These are phyloP conservation scores for Sylvilagus floridanus DNA, from an alignment of 2,797 vertebrate species.

Conservation along the genomic window DNA sequence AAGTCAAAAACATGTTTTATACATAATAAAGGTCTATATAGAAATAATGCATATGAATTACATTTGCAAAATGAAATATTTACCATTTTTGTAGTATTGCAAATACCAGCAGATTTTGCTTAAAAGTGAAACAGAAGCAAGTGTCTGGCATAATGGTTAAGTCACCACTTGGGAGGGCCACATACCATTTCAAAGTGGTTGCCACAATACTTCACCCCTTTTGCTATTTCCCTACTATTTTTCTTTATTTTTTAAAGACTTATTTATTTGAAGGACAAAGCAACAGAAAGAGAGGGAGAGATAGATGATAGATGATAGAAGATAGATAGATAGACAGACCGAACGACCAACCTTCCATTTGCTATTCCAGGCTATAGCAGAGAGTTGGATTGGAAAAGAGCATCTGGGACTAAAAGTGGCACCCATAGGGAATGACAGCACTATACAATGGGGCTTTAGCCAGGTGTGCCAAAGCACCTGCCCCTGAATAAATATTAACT, in stretches of 20 bases:
- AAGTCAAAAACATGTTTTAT: slow-evolving; percentile 1
- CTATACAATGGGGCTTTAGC: no score
- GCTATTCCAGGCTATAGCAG: no score
- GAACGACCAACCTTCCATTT: no score
- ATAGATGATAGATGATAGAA: no score
- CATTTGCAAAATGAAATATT: not conserved
- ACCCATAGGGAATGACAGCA: no score
- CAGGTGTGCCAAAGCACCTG: no score
- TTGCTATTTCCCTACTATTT: not conserved
- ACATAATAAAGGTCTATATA: not conserved
- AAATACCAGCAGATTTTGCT: not conserved
- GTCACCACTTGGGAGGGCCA: not conserved
- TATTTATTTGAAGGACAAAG: no score
- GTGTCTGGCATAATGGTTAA: no score
- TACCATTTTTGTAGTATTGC: not conserved
- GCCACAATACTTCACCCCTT: not conserved
- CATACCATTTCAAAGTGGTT: not conserved
- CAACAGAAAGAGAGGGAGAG: no score
- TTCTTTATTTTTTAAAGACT: not conserved
- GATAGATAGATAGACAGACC: no score
- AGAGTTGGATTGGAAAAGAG: no score
- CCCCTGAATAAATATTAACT: not conserved
- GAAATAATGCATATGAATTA: not conserved
- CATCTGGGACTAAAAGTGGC: no score
- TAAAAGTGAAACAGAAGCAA: not conserved